These are phyloP conservation scores for Dryoscopus gambensis DNA, from an alignment of 2,113 vertebrate genomes.

Conservation along the genomic window DNA sequence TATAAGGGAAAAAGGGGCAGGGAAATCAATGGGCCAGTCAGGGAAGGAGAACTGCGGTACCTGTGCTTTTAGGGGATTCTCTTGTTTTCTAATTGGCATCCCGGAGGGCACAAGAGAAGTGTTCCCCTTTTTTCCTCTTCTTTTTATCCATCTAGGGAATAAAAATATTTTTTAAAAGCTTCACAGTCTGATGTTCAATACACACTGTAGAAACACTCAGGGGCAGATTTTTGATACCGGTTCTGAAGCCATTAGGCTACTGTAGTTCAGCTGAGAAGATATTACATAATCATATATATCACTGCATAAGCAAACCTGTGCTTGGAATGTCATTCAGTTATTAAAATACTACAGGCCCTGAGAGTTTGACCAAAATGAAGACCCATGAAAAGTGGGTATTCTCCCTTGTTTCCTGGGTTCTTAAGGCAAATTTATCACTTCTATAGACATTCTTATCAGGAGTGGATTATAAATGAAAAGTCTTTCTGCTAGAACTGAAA, in stretches of 20 bases:
- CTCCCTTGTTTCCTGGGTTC: not conserved
- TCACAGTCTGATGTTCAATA: not conserved
- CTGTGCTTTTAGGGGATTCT: too few relatives aligned
- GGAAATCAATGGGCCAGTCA: too few relatives aligned
- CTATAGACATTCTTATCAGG: not conserved
- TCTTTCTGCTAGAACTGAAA: not conserved
- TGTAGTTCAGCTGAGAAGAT: not conserved
- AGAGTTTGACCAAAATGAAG: slow-evolving; percentile 15
- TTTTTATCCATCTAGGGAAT: not conserved
- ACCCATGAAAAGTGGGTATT: not conserved
- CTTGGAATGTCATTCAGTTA: slow-evolving; percentile 39
- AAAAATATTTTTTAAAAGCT: not conserved
- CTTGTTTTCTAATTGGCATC: too few relatives aligned
- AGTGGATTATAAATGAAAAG: not conserved
- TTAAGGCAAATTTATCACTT: not conserved
- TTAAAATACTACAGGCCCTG: slow-evolving; percentile 1
- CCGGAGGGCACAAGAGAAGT: not conserved
- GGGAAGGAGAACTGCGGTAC: too few relatives aligned
- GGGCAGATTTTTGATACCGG: not conserved
- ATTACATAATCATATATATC: not conserved
- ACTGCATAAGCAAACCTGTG: not conserved
- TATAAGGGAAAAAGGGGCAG: too few relatives aligned
- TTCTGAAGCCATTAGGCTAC: not conserved
- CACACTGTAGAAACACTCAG: not conserved
- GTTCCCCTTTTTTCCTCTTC: not conserved